Evolutionary conservation across 2,113 vertebrate species (phyloP).

Genomic region (Gymnobelideus leadbeateri): DNA sequence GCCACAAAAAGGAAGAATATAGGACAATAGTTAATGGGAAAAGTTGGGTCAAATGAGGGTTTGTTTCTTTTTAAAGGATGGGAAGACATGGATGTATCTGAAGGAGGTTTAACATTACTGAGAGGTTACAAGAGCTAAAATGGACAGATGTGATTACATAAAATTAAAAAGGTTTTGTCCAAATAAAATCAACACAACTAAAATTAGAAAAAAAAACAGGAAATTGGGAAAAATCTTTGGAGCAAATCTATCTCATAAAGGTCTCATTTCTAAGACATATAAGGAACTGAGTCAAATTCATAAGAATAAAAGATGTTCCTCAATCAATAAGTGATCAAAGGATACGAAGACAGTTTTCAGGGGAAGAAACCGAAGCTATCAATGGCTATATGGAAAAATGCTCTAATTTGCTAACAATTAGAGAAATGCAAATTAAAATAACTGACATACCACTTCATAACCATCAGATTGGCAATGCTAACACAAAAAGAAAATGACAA

Average conservation of each 20-base stretch:
- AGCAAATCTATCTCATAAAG: neutral
- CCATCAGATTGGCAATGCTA: neutral
- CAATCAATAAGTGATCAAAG: neutral
- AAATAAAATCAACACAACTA: neutral
- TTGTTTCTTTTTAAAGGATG: neutral
- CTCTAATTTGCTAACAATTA: neutral
- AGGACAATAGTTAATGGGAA: neutral
- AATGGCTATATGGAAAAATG: neutral
- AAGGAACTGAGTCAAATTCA: neutral
- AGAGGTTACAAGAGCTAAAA: neutral
- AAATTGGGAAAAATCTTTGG: neutral
- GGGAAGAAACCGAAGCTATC: neutral
- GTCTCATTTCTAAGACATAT: neutral
- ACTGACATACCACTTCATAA: neutral
- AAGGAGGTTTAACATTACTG: neutral
- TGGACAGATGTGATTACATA: neutral
- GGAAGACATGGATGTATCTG: neutral
- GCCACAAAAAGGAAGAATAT: neutral
- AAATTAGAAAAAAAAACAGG: neutral
- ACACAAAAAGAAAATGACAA: neutral
- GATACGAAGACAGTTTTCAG: neutral
- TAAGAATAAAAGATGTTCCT: neutral
- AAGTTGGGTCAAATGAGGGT: neutral
- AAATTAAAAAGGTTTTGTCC: neutral
- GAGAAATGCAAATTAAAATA: neutral